phyloP scores from a whole-genome alignment of 2,797 vertebrate genomes.

The Zenarchopterus dispar region DNA sequence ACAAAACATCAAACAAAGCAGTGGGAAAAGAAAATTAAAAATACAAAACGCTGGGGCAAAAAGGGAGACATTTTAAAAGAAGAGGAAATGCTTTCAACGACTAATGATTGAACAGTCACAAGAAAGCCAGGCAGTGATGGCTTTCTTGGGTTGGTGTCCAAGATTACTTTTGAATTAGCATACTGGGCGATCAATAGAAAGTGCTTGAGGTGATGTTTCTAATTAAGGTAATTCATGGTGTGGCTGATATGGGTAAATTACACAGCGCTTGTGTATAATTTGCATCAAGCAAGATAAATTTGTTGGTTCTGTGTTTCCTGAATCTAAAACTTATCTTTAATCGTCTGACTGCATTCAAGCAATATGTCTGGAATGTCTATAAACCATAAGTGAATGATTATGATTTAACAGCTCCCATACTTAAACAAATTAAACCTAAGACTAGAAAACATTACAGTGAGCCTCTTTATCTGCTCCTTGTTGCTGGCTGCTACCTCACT shows the following conservation, averaged over 20 bases:
- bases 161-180: slow-evolving; percentile 76
- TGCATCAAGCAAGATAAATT: slow-evolving; percentile 32
- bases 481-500: no score
- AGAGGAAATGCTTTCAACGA: slow-evolving; percentile 61
- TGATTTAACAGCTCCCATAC: no score
- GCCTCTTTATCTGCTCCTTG: no score
- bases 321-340: slow-evolving; percentile 4
- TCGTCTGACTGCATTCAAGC: not conserved
- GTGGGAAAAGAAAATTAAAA: slow-evolving; percentile 80
- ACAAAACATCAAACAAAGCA: slow-evolving; percentile 80
- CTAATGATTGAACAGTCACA: slow-evolving; percentile 64
- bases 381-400: not conserved
- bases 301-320: slow-evolving; percentile 28
- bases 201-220: slow-evolving; percentile 79
- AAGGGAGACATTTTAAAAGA: slow-evolving; percentile 64
- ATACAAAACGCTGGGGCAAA: slow-evolving; percentile 74
- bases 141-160: slow-evolving; percentile 70
- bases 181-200: slow-evolving; percentile 76
- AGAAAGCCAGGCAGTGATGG: slow-evolving; percentile 64
- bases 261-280: slow-evolving; percentile 61
- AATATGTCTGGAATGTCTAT: not conserved
- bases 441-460: no score
- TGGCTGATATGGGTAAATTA: slow-evolving; percentile 67
- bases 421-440: no score
- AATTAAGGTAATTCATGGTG: slow-evolving; percentile 85